A percentile compares a stretch with the other conserved stretches of the same genome.
phyloP scores from a whole-genome alignment of 2,113 vertebrate species.

The Bufo gargarizans region DNA sequence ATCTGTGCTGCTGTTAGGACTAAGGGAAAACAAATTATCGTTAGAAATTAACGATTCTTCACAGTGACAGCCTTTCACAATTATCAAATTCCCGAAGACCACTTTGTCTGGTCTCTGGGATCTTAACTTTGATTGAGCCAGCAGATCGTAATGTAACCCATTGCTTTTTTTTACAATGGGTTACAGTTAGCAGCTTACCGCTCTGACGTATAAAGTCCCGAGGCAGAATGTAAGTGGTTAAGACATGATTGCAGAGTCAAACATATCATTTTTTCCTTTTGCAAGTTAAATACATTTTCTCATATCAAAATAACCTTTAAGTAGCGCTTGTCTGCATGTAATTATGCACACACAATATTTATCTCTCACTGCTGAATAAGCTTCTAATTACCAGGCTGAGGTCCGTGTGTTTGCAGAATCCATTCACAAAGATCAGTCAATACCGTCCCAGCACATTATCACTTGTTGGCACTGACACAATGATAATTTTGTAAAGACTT shows the following conservation, averaged over 20 bases:
- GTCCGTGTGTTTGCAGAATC: not conserved
- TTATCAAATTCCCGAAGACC: too few relatives aligned
- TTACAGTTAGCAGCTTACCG: too few relatives aligned
- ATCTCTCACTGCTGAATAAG: conserved; percentile 24
- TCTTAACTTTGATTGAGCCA: too few relatives aligned
- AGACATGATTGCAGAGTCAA: not conserved
- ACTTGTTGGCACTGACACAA: not conserved
- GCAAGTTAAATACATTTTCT: not conserved
- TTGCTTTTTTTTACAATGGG: too few relatives aligned
- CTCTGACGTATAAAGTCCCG: too few relatives aligned
- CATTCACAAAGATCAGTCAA: not conserved
- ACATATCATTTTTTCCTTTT: not conserved
- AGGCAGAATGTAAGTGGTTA: not conserved
- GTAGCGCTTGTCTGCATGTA: not conserved
- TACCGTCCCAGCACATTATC: not conserved
- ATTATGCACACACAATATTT: not conserved
- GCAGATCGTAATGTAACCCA: too few relatives aligned
- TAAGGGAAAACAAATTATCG: too few relatives aligned
- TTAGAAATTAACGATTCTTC: too few relatives aligned
- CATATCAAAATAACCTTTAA: conserved; percentile 9
- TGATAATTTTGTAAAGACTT: not conserved
- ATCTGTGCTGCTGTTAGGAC: too few relatives aligned
- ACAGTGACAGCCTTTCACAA: too few relatives aligned
- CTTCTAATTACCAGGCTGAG: conserved; percentile 14
- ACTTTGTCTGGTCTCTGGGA: too few relatives aligned